Evolutionary conservation across 92 coral and sea anemone genomes (phyloP).

Genomic region (Metridium senile): DNA sequence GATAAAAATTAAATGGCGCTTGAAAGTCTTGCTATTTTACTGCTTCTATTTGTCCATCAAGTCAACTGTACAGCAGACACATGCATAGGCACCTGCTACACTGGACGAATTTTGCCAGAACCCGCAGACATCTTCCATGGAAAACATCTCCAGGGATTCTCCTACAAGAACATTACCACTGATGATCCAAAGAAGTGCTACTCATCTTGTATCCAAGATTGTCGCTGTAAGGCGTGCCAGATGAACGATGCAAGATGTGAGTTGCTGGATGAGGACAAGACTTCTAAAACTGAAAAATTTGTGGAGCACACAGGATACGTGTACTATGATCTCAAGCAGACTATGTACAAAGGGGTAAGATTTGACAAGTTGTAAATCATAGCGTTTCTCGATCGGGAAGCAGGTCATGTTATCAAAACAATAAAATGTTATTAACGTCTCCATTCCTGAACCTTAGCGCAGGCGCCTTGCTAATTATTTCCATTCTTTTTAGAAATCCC

Average conservation of each 20-base stretch:
- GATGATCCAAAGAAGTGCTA: conserved; percentile 33
- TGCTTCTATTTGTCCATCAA: neutral
- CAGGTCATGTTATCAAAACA: neutral
- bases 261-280: conserved; percentile 47
- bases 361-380: neutral
- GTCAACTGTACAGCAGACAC: neutral
- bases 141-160: conserved; percentile 29
- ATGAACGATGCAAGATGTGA: conserved; percentile 44
- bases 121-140: conserved; percentile 26
- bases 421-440: too few relatives aligned
- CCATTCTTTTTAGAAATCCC: conserved; percentile 8
- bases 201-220: conserved; percentile 37
- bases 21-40: neutral
- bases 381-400: neutral
- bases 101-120: conserved; percentile 33
- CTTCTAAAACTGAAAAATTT: conserved; percentile 16
- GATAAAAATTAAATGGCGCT: too few relatives aligned
- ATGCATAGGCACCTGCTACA: conserved; percentile 34
- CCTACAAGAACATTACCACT: conserved; percentile 47
- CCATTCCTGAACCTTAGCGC: neutral
- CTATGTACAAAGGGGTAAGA: conserved; percentile 16
- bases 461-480: neutral
- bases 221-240: conserved; percentile 54
- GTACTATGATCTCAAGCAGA: conserved; percentile 27
- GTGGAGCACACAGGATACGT: conserved; percentile 10